Evolutionary conservation across 1,140 invertebrate genomes (phyloP), one percentile per base, ranked within the genome.

Genomic region (Apolygus lucorum): DNA sequence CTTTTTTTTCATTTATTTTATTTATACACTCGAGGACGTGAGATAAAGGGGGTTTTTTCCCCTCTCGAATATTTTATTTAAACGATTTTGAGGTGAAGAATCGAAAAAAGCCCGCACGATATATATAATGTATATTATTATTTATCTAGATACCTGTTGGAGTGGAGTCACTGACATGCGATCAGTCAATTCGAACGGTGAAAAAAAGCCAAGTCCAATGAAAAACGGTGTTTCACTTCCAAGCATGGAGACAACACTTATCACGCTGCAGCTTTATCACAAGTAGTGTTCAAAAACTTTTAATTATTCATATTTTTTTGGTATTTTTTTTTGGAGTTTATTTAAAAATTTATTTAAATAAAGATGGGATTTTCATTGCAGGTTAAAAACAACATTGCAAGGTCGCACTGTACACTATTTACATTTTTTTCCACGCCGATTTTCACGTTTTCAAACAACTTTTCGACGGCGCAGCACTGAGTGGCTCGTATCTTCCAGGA

Each of bases 261-360:
- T 67, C 65, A 67, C 65, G 65, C 65, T 67, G 28, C 21, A 67
- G 65, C 65, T 67, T 65, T 67, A 67, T 67, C 65, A 67, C 65
- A 67, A 67, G 21, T 29, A 42, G 34, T 42, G 34, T 42, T 42
- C 17, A 8, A n/a, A n/a, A n/a, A n/a, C 17, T 42, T 42, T 42
- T 42, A 42, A 42, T 42, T n/a, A n/a, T n/a, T n/a, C n/a, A n/a
- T n/a, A n/a, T n/a, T n/a, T n/a, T n/a, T n/a, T 42, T 42, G 34
- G 34, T 8, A 42, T 42, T 42, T 42, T 42, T 42, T 42, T 42
- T 42, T 42, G 4, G 34, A 8, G 4, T 42, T 42, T n/a, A n/a
- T n/a, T n/a, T n/a, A n/a, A n/a, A n/a, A n/a, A n/a, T n/a, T n/a
- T n/a, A n/a, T n/a, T n/a, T n/a, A n/a, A n/a, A n/a, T n/a, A n/a